These are phyloP conservation scores for Andrena marginata DNA, from an alignment of 2,888 invertebrate genomes.

Conservation along the genomic window DNA sequence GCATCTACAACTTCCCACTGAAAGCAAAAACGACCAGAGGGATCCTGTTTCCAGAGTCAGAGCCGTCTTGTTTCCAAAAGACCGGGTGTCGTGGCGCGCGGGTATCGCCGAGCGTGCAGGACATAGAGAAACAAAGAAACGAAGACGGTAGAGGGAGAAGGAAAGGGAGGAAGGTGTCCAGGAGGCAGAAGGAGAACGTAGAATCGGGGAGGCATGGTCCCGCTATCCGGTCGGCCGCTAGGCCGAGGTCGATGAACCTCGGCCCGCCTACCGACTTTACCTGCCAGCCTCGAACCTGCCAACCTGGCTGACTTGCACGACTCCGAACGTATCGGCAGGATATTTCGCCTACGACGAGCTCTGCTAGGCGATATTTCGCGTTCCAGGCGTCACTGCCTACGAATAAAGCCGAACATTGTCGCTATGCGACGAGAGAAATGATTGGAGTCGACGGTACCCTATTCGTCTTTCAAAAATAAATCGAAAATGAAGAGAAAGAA, in stretches of 20 bases:
- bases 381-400: background rate
- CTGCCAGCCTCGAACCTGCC: slow-evolving; percentile 76
- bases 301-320: slow-evolving; percentile 51
- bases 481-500: background rate
- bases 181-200: slow-evolving; percentile 73
- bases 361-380: slow-evolving; percentile 22
- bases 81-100: background rate
- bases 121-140: slow-evolving; percentile 30
- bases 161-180: slow-evolving; percentile 28
- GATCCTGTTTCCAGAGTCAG: slow-evolving; percentile 6
- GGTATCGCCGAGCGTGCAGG: slow-evolving; percentile 17
- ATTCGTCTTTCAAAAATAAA: background rate
- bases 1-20: background rate
- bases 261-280: slow-evolving; percentile 85
- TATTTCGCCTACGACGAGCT: slow-evolving; percentile 52
- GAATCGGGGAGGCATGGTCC: slow-evolving; percentile 84
- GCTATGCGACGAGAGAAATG: background rate
- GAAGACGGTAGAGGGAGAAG: slow-evolving; percentile 21
- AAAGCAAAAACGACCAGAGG: background rate
- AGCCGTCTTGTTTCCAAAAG: slow-evolving; percentile 18
- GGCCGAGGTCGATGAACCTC: slow-evolving; percentile 83
- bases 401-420: background rate
- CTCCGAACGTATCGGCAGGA: slow-evolving; percentile 38
- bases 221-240: slow-evolving; percentile 85
- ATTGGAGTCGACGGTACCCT: background rate